Conservation (phyloP, 2,113 vertebrate species). For the Pampusana beccarii region DNA sequence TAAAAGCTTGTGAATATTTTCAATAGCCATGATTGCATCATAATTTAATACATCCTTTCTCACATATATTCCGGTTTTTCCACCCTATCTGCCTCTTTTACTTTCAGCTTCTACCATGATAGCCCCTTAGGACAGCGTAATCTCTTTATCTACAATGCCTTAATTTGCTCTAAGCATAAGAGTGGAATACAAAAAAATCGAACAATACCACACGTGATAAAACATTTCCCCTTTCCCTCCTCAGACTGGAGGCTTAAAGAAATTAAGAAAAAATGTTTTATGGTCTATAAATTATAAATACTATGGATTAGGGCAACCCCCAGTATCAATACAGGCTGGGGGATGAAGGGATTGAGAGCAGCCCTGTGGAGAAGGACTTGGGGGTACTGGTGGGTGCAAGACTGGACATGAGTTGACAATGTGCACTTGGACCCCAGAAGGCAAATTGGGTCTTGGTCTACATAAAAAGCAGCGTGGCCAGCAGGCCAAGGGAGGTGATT, state of each 20-base stretch:
- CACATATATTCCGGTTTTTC: background rate
- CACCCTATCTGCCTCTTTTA: background rate
- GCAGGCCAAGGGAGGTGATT: too few relatives aligned
- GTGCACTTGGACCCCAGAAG: too few relatives aligned
- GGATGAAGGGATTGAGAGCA: too few relatives aligned
- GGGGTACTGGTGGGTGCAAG: too few relatives aligned
- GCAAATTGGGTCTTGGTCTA: too few relatives aligned
- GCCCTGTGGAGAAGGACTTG: too few relatives aligned
- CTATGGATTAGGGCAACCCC: background rate
- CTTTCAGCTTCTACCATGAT: background rate
- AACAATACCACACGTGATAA: background rate
- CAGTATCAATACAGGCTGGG: too few relatives aligned
- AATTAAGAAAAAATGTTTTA: background rate
- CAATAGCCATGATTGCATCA: background rate
- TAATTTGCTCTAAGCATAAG: background rate
- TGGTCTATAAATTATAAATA: background rate
- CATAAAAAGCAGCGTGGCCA: too few relatives aligned
- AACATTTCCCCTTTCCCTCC: background rate
- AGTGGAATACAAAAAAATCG: background rate
- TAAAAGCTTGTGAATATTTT: conserved; percentile 8
- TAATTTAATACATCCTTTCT: conserved; percentile 24
- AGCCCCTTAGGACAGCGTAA: conserved; percentile 24
- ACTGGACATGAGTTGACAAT: too few relatives aligned
- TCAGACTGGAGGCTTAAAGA: background rate
- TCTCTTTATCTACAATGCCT: background rate